Evolutionary conservation across 2,888 invertebrate genomes (phyloP).

Genomic region (Apamea sordens): DNA sequence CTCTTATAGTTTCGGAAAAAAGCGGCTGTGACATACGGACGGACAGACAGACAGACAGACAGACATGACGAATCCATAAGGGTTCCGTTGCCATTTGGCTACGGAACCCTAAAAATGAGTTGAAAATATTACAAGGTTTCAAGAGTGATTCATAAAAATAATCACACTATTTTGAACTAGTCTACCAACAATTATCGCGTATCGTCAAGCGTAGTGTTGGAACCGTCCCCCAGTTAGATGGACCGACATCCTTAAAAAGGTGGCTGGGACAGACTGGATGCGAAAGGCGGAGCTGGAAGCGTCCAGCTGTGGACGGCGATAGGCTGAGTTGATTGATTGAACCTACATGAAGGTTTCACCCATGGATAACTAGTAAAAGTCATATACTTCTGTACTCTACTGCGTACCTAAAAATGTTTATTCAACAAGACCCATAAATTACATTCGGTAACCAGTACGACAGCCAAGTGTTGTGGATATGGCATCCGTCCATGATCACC

Average conservation of each 20-base stretch:
- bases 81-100: too few species aligned
- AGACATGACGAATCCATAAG: too few species aligned
- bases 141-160: background rate
- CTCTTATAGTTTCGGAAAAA: too few species aligned
- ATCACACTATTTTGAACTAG: background rate
- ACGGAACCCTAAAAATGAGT: too few species aligned
- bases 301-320: background rate
- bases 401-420: background rate
- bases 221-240: too few species aligned
- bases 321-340: background rate
- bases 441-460: slow-evolving; percentile 9
- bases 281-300: background rate
- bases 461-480: slow-evolving; percentile 21
- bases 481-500: slow-evolving; percentile 14
- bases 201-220: too few species aligned
- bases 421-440: slow-evolving; percentile 6
- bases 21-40: too few species aligned
- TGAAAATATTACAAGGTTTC: too few species aligned
- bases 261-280: too few species aligned
- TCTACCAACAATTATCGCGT: background rate
- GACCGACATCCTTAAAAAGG: too few species aligned
- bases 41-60: too few species aligned
- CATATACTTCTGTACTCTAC: background rate
- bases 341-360: background rate
- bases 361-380: background rate